Evolutionary conservation across 1,140 invertebrate genomes (phyloP).

Genomic region (Leptonema lineaticorne): DNA sequence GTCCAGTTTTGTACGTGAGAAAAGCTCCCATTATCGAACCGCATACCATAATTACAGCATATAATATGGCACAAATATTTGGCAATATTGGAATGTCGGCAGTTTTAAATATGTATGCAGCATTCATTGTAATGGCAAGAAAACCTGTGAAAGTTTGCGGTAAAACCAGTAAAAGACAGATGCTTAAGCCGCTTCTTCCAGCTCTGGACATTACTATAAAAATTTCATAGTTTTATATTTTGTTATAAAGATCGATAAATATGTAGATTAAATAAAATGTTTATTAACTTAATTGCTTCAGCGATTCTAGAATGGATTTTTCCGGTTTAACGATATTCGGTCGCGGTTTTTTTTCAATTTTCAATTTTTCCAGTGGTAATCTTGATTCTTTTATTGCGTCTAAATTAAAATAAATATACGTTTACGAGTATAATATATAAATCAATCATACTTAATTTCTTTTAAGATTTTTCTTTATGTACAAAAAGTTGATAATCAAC

Average conservation of each 20-base stretch:
- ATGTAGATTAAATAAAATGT: not conserved
- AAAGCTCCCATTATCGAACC: conserved; percentile 54
- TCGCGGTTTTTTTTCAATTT: not conserved
- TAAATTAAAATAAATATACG: not conserved
- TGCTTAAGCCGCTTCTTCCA: conserved; percentile 20
- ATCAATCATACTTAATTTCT: not conserved
- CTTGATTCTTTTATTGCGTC: not conserved
- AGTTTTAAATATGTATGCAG: conserved; percentile 60
- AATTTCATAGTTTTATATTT: not conserved
- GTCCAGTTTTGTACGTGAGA: conserved; percentile 62
- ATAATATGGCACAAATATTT: conserved; percentile 58
- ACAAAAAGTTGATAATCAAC: too few relatives aligned
- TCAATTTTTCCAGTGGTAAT: not conserved
- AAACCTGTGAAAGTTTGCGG: conserved; percentile 32
- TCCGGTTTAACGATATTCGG: not conserved
- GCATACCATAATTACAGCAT: conserved; percentile 50
- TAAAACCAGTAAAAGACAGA: conserved; percentile 10
- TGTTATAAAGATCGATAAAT: not conserved
- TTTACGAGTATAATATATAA: not conserved
- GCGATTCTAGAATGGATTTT: not conserved
- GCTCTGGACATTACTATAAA: conserved; percentile 25
- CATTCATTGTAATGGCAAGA: conserved; percentile 47
- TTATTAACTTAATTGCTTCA: not conserved
- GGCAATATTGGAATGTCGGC: conserved; percentile 53
- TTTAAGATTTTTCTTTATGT: too few relatives aligned